phyloP scores from a whole-genome alignment of 1,140 invertebrate species.

The Teleopsis dalmanni region DNA sequence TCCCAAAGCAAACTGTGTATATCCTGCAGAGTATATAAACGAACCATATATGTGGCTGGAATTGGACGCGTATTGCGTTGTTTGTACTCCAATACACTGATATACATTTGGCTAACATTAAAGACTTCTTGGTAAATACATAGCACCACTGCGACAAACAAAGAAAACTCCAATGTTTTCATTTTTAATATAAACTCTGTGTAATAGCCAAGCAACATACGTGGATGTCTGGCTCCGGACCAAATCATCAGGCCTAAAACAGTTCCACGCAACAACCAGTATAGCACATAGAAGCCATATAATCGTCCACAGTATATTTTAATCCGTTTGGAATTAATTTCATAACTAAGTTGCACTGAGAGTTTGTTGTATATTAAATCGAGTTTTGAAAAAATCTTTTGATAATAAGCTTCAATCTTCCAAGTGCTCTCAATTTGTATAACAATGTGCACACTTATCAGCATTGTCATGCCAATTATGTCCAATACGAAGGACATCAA shows the following conservation, averaged over 20 bases:
- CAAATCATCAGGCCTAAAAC: neutral
- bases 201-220: neutral
- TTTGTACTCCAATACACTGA: neutral
- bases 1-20: slow-evolving; percentile 7
- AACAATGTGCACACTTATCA: neutral
- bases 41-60: neutral
- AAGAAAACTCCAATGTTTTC: neutral
- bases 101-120: neutral
- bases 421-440: neutral
- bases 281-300: neutral
- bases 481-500: neutral
- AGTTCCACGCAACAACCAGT: neutral
- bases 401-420: neutral
- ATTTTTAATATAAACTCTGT: slow-evolving; percentile 1
- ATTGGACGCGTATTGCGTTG: neutral
- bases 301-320: neutral
- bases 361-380: neutral
- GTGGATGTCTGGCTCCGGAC: too few species aligned
- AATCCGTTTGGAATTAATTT: neutral
- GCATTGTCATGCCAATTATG: neutral
- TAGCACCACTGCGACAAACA: neutral
- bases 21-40: neutral
- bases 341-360: neutral
- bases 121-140: neutral
- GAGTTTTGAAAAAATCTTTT: neutral